Evolutionary conservation across 2,888 invertebrate species (phyloP).

Genomic region (Drosophila fulvimacula): DNA sequence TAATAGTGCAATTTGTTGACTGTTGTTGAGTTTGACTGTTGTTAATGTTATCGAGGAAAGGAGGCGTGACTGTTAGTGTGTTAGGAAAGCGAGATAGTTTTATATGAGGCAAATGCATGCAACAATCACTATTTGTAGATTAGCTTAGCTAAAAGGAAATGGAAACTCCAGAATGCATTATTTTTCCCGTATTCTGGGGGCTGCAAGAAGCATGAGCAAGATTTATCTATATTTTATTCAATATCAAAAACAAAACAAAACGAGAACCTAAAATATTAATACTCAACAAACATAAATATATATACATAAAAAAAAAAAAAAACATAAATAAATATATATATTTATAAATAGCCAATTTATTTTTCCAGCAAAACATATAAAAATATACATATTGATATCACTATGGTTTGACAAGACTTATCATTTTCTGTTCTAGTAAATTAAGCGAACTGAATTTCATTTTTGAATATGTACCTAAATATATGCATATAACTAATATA

Average conservation of each 20-base stretch:
- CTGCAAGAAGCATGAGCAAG: constrained; percentile 22
- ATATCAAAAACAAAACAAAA: constrained; percentile 6
- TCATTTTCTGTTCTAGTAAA: constrained; percentile 38
- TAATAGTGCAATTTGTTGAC: constrained; percentile 42
- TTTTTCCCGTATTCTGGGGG: constrained; percentile 21
- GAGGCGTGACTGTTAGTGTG: constrained; percentile 37
- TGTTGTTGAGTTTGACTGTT: constrained; percentile 20
- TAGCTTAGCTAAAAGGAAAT: constrained; percentile 66
- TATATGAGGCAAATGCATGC: constrained; percentile 64
- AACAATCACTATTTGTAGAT: constrained; percentile 78
- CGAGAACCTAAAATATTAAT: constrained; percentile 9
- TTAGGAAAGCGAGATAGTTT: constrained; percentile 44
- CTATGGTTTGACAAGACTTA: constrained; percentile 35
- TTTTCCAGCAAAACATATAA: constrained; percentile 27
- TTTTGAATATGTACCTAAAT: constrained; percentile 49
- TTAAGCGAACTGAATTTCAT: constrained; percentile 47
- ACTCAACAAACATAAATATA: constrained; percentile 1
- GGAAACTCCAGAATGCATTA: neutral
- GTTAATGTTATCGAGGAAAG: constrained; percentile 14
- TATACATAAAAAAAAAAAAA: neutral
- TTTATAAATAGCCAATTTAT: constrained; percentile 30
- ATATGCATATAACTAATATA: constrained; percentile 11
- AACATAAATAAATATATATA: constrained; percentile 11
- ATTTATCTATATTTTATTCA: constrained; percentile 24
- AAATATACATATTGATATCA: neutral